A percentile compares a stretch with the other conserved stretches of the same genome.
phyloP scores from a whole-genome alignment of 2,888 invertebrate species.

The Troilus luridus region DNA sequence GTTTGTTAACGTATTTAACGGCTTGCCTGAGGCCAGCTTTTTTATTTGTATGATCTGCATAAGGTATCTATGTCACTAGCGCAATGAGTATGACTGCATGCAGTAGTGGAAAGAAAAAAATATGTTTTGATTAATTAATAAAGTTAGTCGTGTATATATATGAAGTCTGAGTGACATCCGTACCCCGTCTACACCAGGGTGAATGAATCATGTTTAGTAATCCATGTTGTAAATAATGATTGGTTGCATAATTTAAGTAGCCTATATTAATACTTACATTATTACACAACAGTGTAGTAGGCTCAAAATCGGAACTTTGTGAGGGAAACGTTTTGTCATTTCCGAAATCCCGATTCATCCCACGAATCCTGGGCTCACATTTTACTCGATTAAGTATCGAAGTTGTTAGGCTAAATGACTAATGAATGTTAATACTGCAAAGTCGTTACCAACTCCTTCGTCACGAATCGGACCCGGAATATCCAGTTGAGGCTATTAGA shows the following conservation, averaged over 20 bases:
- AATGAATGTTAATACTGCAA: conserved; percentile 29
- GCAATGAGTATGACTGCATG: too few relatives aligned
- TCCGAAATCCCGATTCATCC: neutral
- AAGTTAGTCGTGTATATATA: too few relatives aligned
- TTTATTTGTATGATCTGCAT: too few relatives aligned
- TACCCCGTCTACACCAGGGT: too few relatives aligned
- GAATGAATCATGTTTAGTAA: too few relatives aligned
- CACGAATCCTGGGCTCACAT: neutral
- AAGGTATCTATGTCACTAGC: too few relatives aligned
- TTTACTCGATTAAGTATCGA: conserved; percentile 14
- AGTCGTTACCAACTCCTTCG: conserved; percentile 33
- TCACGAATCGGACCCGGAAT: conserved; percentile 27
- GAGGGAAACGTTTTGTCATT: neutral
- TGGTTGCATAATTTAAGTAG: neutral
- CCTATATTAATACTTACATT: neutral
- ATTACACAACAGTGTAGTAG: neutral
- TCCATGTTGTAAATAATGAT: neutral
- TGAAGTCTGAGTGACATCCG: too few relatives aligned
- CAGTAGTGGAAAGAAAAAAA: too few relatives aligned
- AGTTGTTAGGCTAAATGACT: conserved; percentile 12
- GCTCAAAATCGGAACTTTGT: neutral
- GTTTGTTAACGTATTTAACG: too few relatives aligned
- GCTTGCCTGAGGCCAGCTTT: too few relatives aligned
- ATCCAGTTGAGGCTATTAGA: conserved; percentile 28
- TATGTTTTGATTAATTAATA: too few relatives aligned